Evolutionary conservation across 2,888 invertebrate species (phyloP).

Genomic region (Leucania comma): DNA sequence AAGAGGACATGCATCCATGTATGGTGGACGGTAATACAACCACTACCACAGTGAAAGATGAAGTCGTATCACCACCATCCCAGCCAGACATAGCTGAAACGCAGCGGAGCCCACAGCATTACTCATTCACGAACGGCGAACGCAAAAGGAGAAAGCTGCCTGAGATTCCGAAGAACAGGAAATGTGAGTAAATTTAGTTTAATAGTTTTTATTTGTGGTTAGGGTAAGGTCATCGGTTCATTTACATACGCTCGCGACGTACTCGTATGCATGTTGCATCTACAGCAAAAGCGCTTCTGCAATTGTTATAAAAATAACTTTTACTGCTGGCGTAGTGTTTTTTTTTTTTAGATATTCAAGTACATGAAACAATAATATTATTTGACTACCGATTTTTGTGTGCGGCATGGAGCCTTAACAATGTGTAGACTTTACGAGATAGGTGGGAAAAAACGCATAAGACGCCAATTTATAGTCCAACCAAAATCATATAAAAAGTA

Average conservation of each 20-base stretch:
- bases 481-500: background rate
- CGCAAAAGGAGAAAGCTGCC: conserved; percentile 95
- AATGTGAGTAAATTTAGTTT: conserved; percentile 91
- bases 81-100: conserved; percentile 76
- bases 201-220: background rate
- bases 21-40: conserved; percentile 89
- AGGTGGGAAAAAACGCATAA: background rate
- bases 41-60: conserved; percentile 64
- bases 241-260: conserved; percentile 54
- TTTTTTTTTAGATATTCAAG: background rate
- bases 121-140: conserved; percentile 88
- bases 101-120: conserved; percentile 82
- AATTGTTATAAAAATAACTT: conserved; percentile 31
- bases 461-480: background rate
- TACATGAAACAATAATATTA: background rate
- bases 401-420: background rate
- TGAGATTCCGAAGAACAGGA: conserved; percentile 97
- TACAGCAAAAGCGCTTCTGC: conserved; percentile 71
- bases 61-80: conserved; percentile 75
- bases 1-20: conserved; percentile 77
- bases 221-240: conserved; percentile 33
- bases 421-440: background rate
- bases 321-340: conserved; percentile 54
- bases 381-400: background rate
- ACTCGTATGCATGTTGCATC: conserved; percentile 23